These are phyloP conservation scores for Sminthopsis crassicaudata DNA, from an alignment of 2,113 vertebrate genomes.

Conservation along the genomic window DNA sequence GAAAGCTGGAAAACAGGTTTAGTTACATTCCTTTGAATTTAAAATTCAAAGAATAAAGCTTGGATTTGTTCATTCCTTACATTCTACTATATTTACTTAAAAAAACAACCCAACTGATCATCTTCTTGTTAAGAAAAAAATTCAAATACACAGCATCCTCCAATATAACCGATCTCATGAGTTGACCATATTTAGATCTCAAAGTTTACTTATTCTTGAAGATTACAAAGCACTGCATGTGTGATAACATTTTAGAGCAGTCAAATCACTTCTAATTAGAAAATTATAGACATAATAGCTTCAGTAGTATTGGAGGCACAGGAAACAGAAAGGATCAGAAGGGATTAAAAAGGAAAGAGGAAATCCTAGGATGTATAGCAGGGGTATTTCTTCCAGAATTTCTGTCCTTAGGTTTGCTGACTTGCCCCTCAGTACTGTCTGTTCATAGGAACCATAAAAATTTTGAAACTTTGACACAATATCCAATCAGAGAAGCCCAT, in stretches of 20 bases:
- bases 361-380: not conserved
- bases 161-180: not conserved
- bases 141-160: not conserved
- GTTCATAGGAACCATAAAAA: not conserved
- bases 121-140: not conserved
- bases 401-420: no score
- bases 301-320: not conserved
- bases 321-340: not conserved
- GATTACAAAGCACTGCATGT: not conserved
- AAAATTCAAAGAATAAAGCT: not conserved
- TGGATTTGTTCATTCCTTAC: not conserved
- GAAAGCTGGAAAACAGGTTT: not conserved
- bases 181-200: not conserved
- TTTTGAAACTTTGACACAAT: not conserved
- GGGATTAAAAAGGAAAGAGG: fast-evolving
- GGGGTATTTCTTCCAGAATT: not conserved
- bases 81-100: not conserved
- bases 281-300: not conserved
- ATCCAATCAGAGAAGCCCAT: not conserved
- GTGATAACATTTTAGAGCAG: not conserved
- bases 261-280: not conserved
- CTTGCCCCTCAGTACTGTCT: not conserved
- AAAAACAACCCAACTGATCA: not conserved
- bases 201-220: not conserved
- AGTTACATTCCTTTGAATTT: not conserved